phyloP scores from a whole-genome alignment of 2,797 vertebrate genomes.

The Sibirionetta formosa region DNA sequence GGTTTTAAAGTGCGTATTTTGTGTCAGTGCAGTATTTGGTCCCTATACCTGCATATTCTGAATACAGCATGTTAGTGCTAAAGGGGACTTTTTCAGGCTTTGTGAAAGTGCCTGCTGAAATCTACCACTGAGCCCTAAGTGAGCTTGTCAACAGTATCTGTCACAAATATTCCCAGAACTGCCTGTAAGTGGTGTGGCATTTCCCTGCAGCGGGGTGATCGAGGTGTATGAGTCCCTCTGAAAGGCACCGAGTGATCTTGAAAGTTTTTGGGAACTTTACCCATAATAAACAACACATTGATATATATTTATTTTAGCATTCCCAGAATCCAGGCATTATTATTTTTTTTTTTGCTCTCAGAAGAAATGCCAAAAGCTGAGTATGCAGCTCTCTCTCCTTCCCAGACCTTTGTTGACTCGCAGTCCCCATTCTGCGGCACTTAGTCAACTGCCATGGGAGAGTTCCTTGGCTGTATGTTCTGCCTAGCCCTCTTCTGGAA shows the following conservation, averaged over 20 bases:
- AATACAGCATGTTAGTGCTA: neutral
- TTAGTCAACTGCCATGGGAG: slow-evolving; percentile 22
- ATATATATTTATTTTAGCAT: neutral
- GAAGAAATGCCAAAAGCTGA: slow-evolving; percentile 49
- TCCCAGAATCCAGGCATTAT: slow-evolving; percentile 18
- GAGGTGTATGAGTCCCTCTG: neutral
- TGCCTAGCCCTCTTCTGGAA: neutral
- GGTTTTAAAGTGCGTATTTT: neutral
- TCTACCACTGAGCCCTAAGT: neutral
- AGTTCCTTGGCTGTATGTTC: neutral
- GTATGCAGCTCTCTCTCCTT: slow-evolving; percentile 14
- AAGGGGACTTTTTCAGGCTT: neutral
- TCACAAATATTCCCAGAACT: neutral
- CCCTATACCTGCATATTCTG: neutral
- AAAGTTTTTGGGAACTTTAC: neutral
- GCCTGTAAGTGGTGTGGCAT: neutral
- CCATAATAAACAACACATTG: neutral
- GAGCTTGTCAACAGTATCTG: neutral
- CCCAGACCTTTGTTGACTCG: slow-evolving; percentile 46
- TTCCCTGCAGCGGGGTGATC: neutral
- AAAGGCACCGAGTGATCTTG: neutral
- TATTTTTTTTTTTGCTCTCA: neutral
- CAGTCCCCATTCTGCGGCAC: neutral
- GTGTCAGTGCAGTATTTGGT: neutral
- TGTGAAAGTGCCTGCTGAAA: neutral